phyloP scores from a whole-genome alignment of 2,113 vertebrate genomes.

The Sigmodon hispidus region DNA sequence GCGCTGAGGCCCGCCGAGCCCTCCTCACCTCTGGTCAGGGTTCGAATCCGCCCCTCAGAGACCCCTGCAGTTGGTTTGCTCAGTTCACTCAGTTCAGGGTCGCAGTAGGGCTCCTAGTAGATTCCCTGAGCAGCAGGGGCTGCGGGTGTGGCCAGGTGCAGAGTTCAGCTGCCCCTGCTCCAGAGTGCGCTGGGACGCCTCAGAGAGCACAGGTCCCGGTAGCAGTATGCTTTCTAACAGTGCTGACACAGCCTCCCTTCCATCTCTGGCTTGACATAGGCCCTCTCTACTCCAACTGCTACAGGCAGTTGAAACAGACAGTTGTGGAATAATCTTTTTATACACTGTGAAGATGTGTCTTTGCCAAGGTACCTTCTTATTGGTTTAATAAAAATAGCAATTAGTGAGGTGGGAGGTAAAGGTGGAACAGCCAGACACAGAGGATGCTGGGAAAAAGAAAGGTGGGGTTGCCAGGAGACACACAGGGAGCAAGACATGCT shows the following conservation, averaged over 20 bases:
- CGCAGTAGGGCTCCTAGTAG: too few species aligned
- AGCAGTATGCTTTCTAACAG: neutral
- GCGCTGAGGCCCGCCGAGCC: too few species aligned
- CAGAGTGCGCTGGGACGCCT: too few species aligned
- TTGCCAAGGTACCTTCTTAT: neutral
- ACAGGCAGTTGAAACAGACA: accelerated
- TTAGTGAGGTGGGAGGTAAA: neutral
- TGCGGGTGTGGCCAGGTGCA: too few species aligned
- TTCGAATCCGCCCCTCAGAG: too few species aligned
- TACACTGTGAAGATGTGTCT: neutral
- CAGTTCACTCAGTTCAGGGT: too few species aligned
- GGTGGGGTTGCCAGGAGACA: neutral
- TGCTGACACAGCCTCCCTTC: too few species aligned
- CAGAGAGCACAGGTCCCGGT: too few species aligned
- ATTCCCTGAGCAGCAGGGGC: too few species aligned
- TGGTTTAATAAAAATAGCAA: neutral
- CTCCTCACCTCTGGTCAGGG: too few species aligned
- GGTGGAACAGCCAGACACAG: neutral
- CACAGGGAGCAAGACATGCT: neutral
- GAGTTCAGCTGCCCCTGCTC: too few species aligned
- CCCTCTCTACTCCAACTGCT: accelerated
- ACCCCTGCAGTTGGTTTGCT: too few species aligned
- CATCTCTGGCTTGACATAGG: neutral
- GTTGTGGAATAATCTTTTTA: neutral
- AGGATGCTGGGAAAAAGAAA: neutral